Evolutionary conservation across 1,140 invertebrate genomes (phyloP), one percentile per base, ranked within the genome.

Genomic region (Trichogramma pretiosum): DNA sequence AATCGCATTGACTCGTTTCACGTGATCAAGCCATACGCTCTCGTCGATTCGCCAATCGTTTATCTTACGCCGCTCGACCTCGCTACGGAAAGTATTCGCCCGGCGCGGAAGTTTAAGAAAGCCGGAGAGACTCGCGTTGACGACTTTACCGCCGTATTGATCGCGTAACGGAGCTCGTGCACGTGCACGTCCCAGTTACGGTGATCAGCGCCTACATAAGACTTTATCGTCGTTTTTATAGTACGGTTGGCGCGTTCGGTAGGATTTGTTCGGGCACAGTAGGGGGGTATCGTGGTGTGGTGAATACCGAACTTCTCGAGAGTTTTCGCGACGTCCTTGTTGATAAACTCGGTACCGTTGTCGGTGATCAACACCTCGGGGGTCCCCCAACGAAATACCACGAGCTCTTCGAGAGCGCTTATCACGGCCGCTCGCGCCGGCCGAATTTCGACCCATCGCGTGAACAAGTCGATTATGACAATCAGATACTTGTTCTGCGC

Each of bases 201-300:
- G 35, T 37, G 35, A 21, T 37, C 35, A 1, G 58, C 41, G 7
- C 57, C 52, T 0, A 73, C 58, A 13, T 62, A 61, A 1, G 67
- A 63, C 0, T 56, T 43, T 1, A 74, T 49, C 54, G 64, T 63
- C 2, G 57, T 53, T 46, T 74, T 72, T 1, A 75, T 17, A 18
- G 65, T 64, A 14, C 63, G 36, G 46, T 74, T 75, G 9, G 63
- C 62, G 9, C 70, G 46, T 52, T 74, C 72, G 0, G 63, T 61
- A 0, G 61, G 61, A 41, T 74, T 73, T 0, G 63, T 53, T 38
- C 65, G 57, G 5, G 69, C 61, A 47, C 70, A 65, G 48, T 74
- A 73, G 0, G 58, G 21, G 0, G 63, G 58, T 0, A 54, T 60
- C 4, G 60, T 57, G 0, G 14, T 18, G 37, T 68, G 64, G 8